Base-by-base conservation (phyloP, 1,140 invertebrate species). In the Armadillidium nasatum region DNA sequence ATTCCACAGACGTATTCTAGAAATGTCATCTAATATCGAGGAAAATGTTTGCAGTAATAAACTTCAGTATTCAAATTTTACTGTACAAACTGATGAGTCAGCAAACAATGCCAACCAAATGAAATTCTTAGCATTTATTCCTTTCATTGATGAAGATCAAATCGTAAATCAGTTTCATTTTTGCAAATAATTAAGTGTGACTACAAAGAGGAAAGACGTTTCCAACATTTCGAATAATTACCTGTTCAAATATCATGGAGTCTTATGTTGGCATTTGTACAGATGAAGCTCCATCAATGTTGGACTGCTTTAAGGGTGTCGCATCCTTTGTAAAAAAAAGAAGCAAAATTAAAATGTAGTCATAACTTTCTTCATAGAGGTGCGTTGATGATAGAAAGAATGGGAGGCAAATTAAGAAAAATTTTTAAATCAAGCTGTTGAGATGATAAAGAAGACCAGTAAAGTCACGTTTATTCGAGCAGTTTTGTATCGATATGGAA, bases 81-180 rank as follows among this genome's bases (percentile, higher is more conserved):
- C 69, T 3, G 1, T 44, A 22, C 33, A 33, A 71, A 0, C 9
- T 71, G 69, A 71, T 44, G 69, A 71, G 69, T 71, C 69, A 71
- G 9, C 69, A 22, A 7, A 71, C 69, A 71, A n/a, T 71, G 22
- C 69, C 15, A 71, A 71, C 69, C 1, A 71, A 44, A 4, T 6
- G 69, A 2, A 21, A 71, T 9, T 4, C 22, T 23, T 23, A 71
- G 69, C 7, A 2, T 71, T 71, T 22, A 44, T 71, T 71, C 69
- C 1, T 71, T 23, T 71, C 7, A 71, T 4, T 71, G 33, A 33
- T 44, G 33, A 71, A 4, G 33, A 71, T 71, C 69, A 71, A 71
- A 71, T 44, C 4, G 33, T 44, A 71, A 71, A 71, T 71, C 69
- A 71, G 69, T 19, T 71, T 71, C 69, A 3, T 22, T 71, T 71